phyloP scores from a whole-genome alignment of 1,140 invertebrate genomes.

The Bombus sylvicola region DNA sequence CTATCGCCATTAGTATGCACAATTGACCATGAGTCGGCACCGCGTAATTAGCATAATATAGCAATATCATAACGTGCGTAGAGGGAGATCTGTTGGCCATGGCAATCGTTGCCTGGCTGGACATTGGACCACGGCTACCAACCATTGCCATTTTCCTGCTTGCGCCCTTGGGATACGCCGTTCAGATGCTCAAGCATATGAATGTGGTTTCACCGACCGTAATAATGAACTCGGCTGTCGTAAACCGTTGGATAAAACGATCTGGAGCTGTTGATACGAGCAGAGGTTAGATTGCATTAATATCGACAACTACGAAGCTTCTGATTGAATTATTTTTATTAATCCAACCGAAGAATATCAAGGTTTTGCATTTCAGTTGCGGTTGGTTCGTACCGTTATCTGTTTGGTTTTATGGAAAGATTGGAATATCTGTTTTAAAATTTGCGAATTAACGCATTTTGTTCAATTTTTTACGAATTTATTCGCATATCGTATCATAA shows the following conservation, averaged over 20 bases:
- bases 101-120: constrained; percentile 52
- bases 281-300: constrained; percentile 23
- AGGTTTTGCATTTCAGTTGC: no score
- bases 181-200: constrained; percentile 61
- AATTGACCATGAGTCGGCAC: constrained; percentile 71
- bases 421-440: not conserved
- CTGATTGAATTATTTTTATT: no score
- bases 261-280: constrained; percentile 20
- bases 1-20: constrained; percentile 75
- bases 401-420: not conserved
- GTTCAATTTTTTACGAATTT: not conserved
- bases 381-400: not conserved
- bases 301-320: not conserved
- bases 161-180: constrained; percentile 49
- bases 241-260: constrained; percentile 44
- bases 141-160: constrained; percentile 33
- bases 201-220: constrained; percentile 47
- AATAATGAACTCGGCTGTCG: constrained; percentile 61
- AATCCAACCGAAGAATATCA: no score
- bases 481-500: not conserved
- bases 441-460: not conserved
- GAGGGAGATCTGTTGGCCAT: constrained; percentile 65
- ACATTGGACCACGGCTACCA: not conserved
- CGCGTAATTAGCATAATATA: constrained; percentile 78
- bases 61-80: constrained; percentile 73